These are phyloP conservation scores for Aldabrachelys gigantea DNA, from an alignment of 2,113 vertebrate species.

Conservation along the genomic window DNA sequence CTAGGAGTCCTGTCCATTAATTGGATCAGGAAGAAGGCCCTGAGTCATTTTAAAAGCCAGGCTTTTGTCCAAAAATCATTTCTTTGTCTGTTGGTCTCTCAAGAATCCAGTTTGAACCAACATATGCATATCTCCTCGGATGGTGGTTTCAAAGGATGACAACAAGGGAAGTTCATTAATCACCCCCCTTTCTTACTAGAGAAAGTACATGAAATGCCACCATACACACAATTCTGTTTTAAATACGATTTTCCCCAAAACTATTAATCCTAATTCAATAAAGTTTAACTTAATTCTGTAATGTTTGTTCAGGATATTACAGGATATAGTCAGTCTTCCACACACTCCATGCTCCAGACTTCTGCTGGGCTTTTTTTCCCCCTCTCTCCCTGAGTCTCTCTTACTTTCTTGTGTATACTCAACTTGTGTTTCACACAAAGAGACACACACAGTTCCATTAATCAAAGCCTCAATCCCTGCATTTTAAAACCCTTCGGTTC, in stretches of 20 bases:
- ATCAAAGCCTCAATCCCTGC: neutral
- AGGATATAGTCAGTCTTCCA: neutral
- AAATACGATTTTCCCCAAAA: neutral
- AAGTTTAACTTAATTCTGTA: neutral
- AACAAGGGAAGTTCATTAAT: neutral
- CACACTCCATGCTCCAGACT: too few species aligned
- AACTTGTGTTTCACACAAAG: neutral
- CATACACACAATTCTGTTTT: neutral
- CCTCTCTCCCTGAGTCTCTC: neutral
- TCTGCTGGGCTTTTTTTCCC: too few species aligned
- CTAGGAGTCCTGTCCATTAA: neutral
- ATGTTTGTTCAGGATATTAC: neutral
- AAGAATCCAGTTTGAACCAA: neutral
- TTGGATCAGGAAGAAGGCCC: neutral
- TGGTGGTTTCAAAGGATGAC: neutral
- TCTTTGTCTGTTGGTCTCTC: neutral
- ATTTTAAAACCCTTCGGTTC: neutral
- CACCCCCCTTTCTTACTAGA: too few species aligned
- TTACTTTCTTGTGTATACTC: neutral
- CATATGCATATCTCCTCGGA: neutral
- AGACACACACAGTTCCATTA: neutral
- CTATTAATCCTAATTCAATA: neutral
- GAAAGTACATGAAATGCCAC: neutral
- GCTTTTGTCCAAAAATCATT: neutral
- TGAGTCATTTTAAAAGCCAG: neutral